Percentiles rank a stretch among this genome's conserved stretches.
phyloP scores from a whole-genome alignment of 2,888 invertebrate genomes.

The Bombylius major region DNA sequence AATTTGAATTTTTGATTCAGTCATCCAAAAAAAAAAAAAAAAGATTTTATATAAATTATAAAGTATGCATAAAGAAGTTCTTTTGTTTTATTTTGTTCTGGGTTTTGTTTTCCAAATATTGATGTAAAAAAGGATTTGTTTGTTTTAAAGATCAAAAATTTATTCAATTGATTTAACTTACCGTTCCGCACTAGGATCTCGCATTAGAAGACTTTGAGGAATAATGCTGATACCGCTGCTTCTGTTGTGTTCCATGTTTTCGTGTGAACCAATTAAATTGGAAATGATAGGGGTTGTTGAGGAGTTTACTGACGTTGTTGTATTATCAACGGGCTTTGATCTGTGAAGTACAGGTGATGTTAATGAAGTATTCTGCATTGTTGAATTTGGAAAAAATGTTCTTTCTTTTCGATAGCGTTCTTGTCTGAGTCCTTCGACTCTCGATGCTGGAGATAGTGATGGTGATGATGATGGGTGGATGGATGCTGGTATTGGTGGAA shows the following conservation, averaged over 20 bases:
- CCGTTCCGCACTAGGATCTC: slow-evolving; percentile 13
- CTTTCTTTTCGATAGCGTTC: neutral
- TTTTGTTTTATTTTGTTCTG: too few relatives aligned
- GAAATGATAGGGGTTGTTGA: slow-evolving; percentile 8
- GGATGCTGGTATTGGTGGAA: neutral
- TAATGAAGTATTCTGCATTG: neutral
- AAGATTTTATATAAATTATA: too few relatives aligned
- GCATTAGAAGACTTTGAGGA: slow-evolving; percentile 7
- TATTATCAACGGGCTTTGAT: neutral
- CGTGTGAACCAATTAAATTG: slow-evolving; percentile 33
- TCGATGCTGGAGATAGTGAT: neutral
- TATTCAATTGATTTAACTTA: slow-evolving; percentile 6
- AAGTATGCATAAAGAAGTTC: too few relatives aligned
- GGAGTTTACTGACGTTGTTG: slow-evolving; percentile 1
- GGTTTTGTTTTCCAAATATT: too few relatives aligned
- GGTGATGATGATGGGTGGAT: neutral
- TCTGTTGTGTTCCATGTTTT: slow-evolving; percentile 40
- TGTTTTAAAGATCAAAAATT: too few relatives aligned
- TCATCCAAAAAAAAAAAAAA: too few relatives aligned
- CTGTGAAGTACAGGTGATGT: neutral
- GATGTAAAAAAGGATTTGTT: too few relatives aligned
- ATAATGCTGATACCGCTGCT: neutral
- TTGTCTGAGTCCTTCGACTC: neutral
- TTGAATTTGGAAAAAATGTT: too few relatives aligned
- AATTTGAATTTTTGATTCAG: too few relatives aligned